Evolutionary conservation across 2,888 invertebrate genomes (phyloP).

Genomic region (Eristalinus aeneus): DNA sequence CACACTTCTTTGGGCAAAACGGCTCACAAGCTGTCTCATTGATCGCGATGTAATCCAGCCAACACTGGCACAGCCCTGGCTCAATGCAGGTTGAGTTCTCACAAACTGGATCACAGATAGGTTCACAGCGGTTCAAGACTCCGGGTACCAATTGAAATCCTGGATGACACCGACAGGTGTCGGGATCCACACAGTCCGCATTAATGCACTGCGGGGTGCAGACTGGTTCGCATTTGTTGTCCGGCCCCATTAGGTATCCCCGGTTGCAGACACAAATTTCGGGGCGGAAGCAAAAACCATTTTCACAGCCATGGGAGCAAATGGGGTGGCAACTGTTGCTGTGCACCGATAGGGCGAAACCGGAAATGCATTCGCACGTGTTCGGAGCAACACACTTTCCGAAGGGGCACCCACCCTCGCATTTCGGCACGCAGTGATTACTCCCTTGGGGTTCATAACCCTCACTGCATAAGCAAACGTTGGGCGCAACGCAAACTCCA

Average conservation of each 20-base stretch:
- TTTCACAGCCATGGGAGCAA: conserved; percentile 72
- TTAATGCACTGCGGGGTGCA: conserved; percentile 75
- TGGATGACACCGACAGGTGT: conserved; percentile 82
- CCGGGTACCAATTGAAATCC: conserved; percentile 75
- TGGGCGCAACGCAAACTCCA: conserved; percentile 74
- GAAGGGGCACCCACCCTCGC: conserved; percentile 69
- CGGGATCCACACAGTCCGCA: conserved; percentile 81
- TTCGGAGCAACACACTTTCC: conserved; percentile 54
- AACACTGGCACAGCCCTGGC: conserved; percentile 75
- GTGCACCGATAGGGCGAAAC: conserved; percentile 63
- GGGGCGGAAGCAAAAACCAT: conserved; percentile 74
- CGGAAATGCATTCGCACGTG: conserved; percentile 53
- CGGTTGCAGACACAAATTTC: conserved; percentile 80
- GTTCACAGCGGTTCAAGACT: conserved; percentile 74
- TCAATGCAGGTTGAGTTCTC: conserved; percentile 80
- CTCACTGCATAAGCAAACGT: conserved; percentile 75
- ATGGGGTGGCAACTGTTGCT: conserved; percentile 75
- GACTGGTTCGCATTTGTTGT: conserved; percentile 74
- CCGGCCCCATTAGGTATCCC: conserved; percentile 77
- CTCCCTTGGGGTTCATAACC: conserved; percentile 73
- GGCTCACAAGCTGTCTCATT: conserved; percentile 74
- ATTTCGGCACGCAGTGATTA: conserved; percentile 72
- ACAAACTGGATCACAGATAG: conserved; percentile 77
- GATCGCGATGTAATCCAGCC: conserved; percentile 74
- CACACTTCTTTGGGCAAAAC: conserved; percentile 56